These are phyloP conservation scores for Urocitellus parryii DNA, from an alignment of 2,113 vertebrate species.

Conservation along the genomic window DNA sequence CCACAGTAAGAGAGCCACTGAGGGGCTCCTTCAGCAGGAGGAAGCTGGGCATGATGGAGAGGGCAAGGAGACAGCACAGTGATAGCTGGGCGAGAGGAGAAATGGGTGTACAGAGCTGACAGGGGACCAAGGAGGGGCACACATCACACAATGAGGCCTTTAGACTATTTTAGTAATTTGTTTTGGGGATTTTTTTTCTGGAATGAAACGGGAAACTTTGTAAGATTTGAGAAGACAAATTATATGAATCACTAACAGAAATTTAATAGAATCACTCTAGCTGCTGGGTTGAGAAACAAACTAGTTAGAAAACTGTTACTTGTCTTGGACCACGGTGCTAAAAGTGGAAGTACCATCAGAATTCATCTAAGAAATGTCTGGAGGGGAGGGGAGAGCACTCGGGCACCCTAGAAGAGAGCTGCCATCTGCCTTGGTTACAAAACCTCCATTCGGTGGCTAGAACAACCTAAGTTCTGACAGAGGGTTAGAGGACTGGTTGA, in stretches of 20 bases:
- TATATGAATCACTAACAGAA: not conserved
- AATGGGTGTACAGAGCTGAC: not conserved
- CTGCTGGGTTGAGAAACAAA: not conserved
- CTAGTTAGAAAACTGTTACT: not conserved
- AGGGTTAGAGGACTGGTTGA: not conserved
- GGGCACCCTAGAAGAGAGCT: not conserved
- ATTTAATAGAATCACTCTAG: not conserved
- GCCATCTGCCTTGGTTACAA: not conserved
- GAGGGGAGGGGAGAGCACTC: not conserved
- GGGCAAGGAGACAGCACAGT: not conserved
- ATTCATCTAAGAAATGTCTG: not conserved
- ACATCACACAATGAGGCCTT: not conserved
- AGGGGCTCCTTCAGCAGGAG: not conserved
- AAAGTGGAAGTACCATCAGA: not conserved
- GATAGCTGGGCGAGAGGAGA: not conserved
- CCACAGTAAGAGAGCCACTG: not conserved
- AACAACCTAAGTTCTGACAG: not conserved
- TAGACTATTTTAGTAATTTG: not conserved
- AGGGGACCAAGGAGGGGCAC: too few relatives aligned
- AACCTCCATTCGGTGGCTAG: not conserved
- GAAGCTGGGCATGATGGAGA: not conserved
- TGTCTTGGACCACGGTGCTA: not conserved
- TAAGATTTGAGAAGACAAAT: not conserved
- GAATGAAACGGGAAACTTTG: not conserved
- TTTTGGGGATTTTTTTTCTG: not conserved